Percentiles rank a stretch among this genome's conserved stretches.
These are phyloP conservation scores for Clarias macrocephalus DNA, from an alignment of 2,113 vertebrate species.

Conservation along the genomic window DNA sequence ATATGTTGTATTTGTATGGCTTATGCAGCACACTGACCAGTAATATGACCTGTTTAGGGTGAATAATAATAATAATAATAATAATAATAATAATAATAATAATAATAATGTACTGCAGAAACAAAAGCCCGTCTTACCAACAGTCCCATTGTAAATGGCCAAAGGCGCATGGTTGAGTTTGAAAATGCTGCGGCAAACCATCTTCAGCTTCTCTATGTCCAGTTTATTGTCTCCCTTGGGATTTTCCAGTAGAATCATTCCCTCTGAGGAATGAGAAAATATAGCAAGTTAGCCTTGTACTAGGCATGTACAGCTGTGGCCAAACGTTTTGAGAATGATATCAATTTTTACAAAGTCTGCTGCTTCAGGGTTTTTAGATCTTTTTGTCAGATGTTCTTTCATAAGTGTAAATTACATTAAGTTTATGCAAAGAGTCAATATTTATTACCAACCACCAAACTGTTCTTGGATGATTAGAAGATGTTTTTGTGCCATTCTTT, in stretches of 20 bases:
- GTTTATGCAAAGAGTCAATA: too few relatives aligned
- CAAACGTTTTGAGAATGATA: too few relatives aligned
- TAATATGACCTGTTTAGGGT: neutral
- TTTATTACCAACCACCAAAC: too few relatives aligned
- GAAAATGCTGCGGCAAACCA: slow-evolving; percentile 82
- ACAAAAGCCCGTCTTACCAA: slow-evolving; percentile 71
- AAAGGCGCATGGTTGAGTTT: slow-evolving; percentile 73
- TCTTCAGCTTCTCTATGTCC: slow-evolving; percentile 76
- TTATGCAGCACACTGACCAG: neutral
- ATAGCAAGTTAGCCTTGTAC: neutral
- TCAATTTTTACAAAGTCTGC: too few relatives aligned
- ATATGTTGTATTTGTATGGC: neutral
- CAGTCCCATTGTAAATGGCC: slow-evolving; percentile 75
- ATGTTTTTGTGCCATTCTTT: too few relatives aligned
- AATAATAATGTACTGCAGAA: neutral
- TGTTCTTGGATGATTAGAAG: too few relatives aligned
- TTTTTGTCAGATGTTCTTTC: too few relatives aligned
- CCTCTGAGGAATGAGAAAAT: slow-evolving; percentile 71
- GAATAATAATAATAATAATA: neutral
- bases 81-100: too few relatives aligned
- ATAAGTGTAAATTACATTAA: too few relatives aligned
- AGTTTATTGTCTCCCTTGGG: slow-evolving; percentile 86
- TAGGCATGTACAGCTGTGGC: neutral
- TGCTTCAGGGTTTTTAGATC: too few relatives aligned
- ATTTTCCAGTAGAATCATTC: slow-evolving; percentile 90